Conservation (phyloP, 2,797 vertebrate species). For the Typhlichthys subterraneus region DNA sequence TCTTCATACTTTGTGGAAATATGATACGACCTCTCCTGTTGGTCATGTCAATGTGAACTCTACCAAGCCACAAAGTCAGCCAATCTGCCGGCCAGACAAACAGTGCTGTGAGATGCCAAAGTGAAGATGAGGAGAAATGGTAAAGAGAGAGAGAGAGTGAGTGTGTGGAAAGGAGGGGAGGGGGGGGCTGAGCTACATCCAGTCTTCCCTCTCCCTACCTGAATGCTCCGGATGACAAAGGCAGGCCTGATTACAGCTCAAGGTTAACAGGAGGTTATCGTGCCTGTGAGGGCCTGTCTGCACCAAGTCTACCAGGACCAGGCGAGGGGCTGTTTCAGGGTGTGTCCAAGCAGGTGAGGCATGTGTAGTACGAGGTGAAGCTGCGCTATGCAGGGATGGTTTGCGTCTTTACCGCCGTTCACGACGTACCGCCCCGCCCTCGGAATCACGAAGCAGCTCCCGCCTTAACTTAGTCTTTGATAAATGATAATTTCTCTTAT, state of each 20-base stretch:
- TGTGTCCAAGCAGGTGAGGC: constrained; percentile 19
- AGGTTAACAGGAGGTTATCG: constrained; percentile 73
- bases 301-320: constrained; percentile 28
- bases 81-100: constrained; percentile 48
- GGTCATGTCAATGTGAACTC: constrained; percentile 8
- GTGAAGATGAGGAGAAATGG: constrained; percentile 1
- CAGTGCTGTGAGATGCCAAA: constrained; percentile 48
- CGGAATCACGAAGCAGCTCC: too few species aligned
- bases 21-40: constrained; percentile 8
- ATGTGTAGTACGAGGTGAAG: constrained; percentile 8
- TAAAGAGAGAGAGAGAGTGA: too few species aligned
- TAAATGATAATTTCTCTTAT: too few species aligned
- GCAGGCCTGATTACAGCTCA: constrained; percentile 64
- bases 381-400: constrained; percentile 27
- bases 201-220: constrained; percentile 45
- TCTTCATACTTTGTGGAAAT: neutral
- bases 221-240: constrained; percentile 58
- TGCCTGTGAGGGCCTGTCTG: constrained; percentile 56
- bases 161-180: constrained; percentile 20
- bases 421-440: neutral
- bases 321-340: constrained; percentile 3
- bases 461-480: too few species aligned
- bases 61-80: constrained; percentile 37
- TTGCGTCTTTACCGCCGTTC: neutral
- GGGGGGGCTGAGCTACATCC: constrained; percentile 23